Conservation (phyloP, 2,797 vertebrate species). For the Serranus cabrilla region DNA sequence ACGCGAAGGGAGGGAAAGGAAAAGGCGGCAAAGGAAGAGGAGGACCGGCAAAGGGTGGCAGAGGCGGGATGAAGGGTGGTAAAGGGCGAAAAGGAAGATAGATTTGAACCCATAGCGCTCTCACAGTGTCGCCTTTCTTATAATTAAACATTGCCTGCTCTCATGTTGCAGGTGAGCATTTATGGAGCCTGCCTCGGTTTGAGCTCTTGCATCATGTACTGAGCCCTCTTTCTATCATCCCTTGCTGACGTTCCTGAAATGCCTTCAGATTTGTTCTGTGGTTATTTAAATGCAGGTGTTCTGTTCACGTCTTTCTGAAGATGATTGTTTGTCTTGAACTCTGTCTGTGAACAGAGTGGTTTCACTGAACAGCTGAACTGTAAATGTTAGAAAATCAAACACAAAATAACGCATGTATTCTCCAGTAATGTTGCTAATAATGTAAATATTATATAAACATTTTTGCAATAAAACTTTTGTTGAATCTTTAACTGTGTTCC, state of each 20-base stretch:
- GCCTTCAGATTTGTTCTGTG: not conserved
- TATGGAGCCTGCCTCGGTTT: conserved; percentile 20
- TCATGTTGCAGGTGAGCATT: conserved; percentile 10
- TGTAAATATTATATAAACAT: conserved; percentile 71
- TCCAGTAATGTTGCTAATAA: conserved; percentile 17
- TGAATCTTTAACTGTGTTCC: not conserved
- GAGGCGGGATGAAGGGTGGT: conserved; percentile 56
- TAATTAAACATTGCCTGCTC: not conserved
- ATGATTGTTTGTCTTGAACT: conserved; percentile 23
- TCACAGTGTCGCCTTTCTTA: not conserved
- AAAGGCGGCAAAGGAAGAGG: conserved; percentile 62
- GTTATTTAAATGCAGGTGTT: conserved; percentile 5
- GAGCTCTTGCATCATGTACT: conserved; percentile 14
- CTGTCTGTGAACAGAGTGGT: not conserved
- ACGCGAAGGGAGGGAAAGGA: conserved; percentile 61
- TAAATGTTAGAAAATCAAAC: conserved; percentile 3
- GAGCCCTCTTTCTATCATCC: conserved; percentile 1
- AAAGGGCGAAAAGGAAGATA: conserved; percentile 72
- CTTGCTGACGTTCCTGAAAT: conserved; percentile 18
- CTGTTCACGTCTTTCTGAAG: conserved; percentile 47
- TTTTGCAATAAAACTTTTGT: conserved; percentile 73
- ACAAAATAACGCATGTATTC: conserved; percentile 19
- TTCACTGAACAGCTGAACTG: conserved; percentile 28
- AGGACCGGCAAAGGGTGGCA: conserved; percentile 57
- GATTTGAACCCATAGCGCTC: not conserved